Percentiles rank a stretch among this genome's conserved stretches.
phyloP scores from a whole-genome alignment of 2,797 vertebrate species.

The Tiaroga cobitis region DNA sequence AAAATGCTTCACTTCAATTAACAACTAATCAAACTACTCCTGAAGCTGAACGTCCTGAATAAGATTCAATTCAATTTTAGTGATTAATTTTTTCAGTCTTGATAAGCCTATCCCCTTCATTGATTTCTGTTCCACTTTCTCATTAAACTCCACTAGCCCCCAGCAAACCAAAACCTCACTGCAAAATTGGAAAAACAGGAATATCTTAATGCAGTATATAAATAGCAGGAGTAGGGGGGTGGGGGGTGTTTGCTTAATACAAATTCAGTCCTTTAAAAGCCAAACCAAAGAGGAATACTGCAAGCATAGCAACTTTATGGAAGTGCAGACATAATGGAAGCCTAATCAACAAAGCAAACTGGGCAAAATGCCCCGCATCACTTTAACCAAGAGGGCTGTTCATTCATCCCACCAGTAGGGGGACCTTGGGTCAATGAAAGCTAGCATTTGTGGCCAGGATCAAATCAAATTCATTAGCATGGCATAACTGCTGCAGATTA shows the following conservation, averaged over 20 bases:
- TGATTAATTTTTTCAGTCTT: constrained; percentile 32
- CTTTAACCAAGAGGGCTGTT: constrained; percentile 63
- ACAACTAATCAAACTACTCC: constrained; percentile 32
- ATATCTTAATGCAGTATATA: constrained; percentile 43
- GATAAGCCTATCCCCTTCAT: constrained; percentile 36
- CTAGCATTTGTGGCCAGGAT: constrained; percentile 30
- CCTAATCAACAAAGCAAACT: constrained; percentile 69
- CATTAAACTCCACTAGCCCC: constrained; percentile 66
- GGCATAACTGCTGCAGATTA: constrained; percentile 65
- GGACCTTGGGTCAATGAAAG: constrained; percentile 42
- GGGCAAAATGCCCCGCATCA: constrained; percentile 65
- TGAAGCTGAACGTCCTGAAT: constrained; percentile 31
- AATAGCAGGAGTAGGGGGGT: constrained; percentile 16
- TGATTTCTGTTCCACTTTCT: constrained; percentile 66
- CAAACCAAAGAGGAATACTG: constrained; percentile 57
- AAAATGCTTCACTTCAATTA: background rate
- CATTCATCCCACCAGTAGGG: constrained; percentile 60
- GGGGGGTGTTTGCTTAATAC: constrained; percentile 46
- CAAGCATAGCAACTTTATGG: constrained; percentile 61
- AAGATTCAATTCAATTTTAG: constrained; percentile 24
- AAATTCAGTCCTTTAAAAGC: constrained; percentile 56
- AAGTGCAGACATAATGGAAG: constrained; percentile 64
- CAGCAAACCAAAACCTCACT: constrained; percentile 52
- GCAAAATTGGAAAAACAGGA: constrained; percentile 51
- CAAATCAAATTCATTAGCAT: constrained; percentile 56